Percentiles rank a stretch among this genome's conserved stretches.
Evolutionary conservation across 2,888 invertebrate species (phyloP).

Genomic region (Pyrrhia umbra): DNA sequence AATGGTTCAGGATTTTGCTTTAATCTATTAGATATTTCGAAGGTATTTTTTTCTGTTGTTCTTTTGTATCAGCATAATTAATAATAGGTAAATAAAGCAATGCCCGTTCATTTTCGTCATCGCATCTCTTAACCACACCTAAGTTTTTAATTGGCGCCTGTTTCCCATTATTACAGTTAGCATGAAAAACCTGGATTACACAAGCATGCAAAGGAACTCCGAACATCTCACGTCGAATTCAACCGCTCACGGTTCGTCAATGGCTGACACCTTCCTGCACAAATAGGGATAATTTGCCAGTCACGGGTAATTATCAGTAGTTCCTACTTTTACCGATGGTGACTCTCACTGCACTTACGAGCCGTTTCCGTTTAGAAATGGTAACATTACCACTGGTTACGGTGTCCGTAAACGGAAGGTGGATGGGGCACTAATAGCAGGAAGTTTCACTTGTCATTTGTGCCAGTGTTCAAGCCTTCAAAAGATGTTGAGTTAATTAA

Average conservation of each 20-base stretch:
- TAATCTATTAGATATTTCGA: not conserved
- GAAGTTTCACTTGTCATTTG: conserved; percentile 39
- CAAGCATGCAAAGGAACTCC: not conserved
- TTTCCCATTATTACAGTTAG: not conserved
- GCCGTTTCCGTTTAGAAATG: conserved; percentile 37
- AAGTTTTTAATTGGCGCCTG: too few relatives aligned
- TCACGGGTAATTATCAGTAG: conserved; percentile 30
- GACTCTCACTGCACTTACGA: conserved; percentile 28
- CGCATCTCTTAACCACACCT: too few relatives aligned
- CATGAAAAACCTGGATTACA: not conserved
- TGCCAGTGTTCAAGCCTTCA: not conserved
- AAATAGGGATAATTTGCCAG: conserved; percentile 19
- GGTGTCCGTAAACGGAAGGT: conserved; percentile 17
- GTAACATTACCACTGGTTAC: conserved; percentile 29
- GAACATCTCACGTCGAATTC: not conserved
- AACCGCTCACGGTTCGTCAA: not conserved
- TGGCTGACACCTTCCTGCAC: conserved; percentile 22
- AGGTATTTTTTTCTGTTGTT: too few relatives aligned
- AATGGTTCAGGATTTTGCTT: not conserved
- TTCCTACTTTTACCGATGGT: conserved; percentile 25
- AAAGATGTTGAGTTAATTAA: conserved; percentile 12
- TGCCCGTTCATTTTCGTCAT: too few relatives aligned
- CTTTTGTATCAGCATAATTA: too few relatives aligned
- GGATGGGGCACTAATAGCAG: conserved; percentile 17
- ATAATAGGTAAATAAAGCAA: too few relatives aligned